Evolutionary conservation across 1,140 invertebrate genomes (phyloP), one percentile per base, ranked within the genome.

Genomic region (Eueides isabella): DNA sequence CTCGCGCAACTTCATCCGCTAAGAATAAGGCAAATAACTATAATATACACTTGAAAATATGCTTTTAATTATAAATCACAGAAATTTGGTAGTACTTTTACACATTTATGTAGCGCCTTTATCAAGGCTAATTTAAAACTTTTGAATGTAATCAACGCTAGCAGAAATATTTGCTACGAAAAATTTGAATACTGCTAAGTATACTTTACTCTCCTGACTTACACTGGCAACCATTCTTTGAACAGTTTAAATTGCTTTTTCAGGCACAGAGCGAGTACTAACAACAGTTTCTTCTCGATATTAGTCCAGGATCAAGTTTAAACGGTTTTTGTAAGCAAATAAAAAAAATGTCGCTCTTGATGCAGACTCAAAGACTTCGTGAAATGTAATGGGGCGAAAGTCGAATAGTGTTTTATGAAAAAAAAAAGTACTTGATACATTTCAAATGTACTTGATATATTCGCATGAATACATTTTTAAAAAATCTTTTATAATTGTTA

Each of bases 211-310:
- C 72, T 76, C 31, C 64, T 76, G n/a, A n/a, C 67, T 85, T 85
- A 72, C 11, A 74, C 75, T 72, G 72, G 19, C 66, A 65, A 12
- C 29, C 44, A 82, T 80, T 78, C 76, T 77, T 72, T 77, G 85
- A 85, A 86, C 86, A 88, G 85, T 86, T 88, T 90, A 90, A 90
- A 90, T 90, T 90, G 88, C 88, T 90, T 90, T 90, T 90, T 90
- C 86, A 87, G 83, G 83, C 82, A 87, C 81, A 83, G 80, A 80
- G 67, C 82, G 84, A 86, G 83, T 88, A 83, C 84, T 81, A 88
- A 87, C 86, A 89, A 85, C 81, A 85, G 84, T 88, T 85, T 79
- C 80, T 82, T 82, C 79, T 80, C 81, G 78, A 86, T 87, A 90
- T 88, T 85, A 83, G 85, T 83, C 83, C 76, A 67, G 82, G 88